Conservation (phyloP, 2,113 vertebrate genomes). For the Salvator merianae region DNA sequence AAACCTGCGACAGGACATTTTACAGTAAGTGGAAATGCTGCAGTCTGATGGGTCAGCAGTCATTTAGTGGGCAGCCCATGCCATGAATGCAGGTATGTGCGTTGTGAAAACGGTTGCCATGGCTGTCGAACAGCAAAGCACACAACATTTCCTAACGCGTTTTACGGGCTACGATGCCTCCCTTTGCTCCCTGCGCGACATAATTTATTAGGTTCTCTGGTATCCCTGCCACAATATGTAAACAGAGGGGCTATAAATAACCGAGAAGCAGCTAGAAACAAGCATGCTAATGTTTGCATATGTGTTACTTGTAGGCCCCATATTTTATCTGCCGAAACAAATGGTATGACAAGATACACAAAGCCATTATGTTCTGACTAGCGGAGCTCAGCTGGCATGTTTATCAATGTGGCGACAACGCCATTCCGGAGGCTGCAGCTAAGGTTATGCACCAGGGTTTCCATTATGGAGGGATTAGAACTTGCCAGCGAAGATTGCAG, state of each 20-base stretch:
- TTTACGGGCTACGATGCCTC: conserved; percentile 9
- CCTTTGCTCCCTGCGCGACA: background rate
- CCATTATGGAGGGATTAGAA: conserved; percentile 52
- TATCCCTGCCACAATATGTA: conserved; percentile 42
- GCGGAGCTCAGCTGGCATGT: conserved; percentile 59
- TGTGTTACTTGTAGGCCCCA: conserved; percentile 51
- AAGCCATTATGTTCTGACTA: conserved; percentile 58
- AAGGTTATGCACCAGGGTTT: conserved; percentile 52
- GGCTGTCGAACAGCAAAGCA: conserved; percentile 43
- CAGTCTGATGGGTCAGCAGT: background rate
- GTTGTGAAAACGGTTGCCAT: conserved; percentile 47
- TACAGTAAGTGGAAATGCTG: conserved; percentile 17
- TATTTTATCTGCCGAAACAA: conserved; percentile 66
- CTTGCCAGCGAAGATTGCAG: conserved; percentile 40
- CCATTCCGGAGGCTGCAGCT: conserved; percentile 44
- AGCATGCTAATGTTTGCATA: conserved; percentile 52
- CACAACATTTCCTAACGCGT: conserved; percentile 32
- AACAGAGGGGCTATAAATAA: conserved; percentile 69
- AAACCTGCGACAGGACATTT: background rate
- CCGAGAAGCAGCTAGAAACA: conserved; percentile 37
- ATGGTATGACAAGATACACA: conserved; percentile 64
- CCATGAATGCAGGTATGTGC: fast-evolving
- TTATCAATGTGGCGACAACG: conserved; percentile 54
- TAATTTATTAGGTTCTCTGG: conserved; percentile 39
- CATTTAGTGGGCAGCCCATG: background rate